Base-by-base conservation (phyloP, 2,888 invertebrate genomes). In the Buathra laborator region DNA sequence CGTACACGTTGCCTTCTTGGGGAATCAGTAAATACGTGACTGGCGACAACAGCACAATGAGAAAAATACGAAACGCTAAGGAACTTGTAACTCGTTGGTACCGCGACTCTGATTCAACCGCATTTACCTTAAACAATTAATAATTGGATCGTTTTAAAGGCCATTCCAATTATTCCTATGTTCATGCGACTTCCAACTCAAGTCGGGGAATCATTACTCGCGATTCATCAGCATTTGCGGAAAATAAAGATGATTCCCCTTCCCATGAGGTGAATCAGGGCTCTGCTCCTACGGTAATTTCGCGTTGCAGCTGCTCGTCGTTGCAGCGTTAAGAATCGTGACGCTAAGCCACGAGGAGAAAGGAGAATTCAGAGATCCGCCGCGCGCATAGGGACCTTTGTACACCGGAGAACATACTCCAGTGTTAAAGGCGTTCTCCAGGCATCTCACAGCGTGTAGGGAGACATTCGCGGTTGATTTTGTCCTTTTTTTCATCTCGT, bases 301-400 rank as follows among this genome's bases (percentile, higher is more conserved):
- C 53, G 37, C 48, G 43, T 66, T 43, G 70, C 37, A 70, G 51
- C 53, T 53, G 59, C 44, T 44, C 68, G 84, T 62, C 86, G 81
- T 86, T 81, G 81, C 72, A 66, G 44, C 76, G 78, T 81, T 77
- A 84, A 86, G 90, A 90, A 87, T 91, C 92, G 92, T 91, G 91
- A 92, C 90, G 89, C 84, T 84, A 71, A 72, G 75, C 81, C 89
- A 87, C 81, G 66, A 87, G 90, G 92, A 91, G 91, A 93, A 92
- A 92, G 92, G 91, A 92, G 90, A 89, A 91, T 92, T 87, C 91
- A 64, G 64, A 64, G 64, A 64, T 75, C 32, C 51, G 75, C 88
- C 0, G 37, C 37, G 37, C 37, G 37, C 89, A 86, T 85, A 88
- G 89, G 88, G 91, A 92, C 91, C 91, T 92, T 92, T 91, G 90